Conservation (phyloP, 2,888 invertebrate genomes). For the Thera obeliscata region DNA sequence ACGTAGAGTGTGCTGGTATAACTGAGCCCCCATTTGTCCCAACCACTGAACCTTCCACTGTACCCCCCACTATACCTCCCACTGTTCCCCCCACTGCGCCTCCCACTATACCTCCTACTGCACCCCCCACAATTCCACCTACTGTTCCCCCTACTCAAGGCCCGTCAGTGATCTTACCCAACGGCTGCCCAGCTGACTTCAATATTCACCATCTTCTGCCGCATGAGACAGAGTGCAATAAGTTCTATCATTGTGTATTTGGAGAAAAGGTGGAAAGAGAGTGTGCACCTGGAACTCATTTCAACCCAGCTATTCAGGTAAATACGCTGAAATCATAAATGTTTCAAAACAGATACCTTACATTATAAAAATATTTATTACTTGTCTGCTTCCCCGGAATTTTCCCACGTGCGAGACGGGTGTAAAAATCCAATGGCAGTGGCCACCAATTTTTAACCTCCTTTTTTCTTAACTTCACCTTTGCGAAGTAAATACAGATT, state of each 20-base stretch:
- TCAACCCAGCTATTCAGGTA: slow-evolving; percentile 47
- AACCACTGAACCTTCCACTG: neutral
- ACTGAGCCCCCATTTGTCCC: neutral
- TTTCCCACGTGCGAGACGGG: no score
- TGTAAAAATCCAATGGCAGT: no score
- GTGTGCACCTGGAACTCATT: slow-evolving; percentile 44
- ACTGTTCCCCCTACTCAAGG: neutral
- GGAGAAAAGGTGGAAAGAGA: slow-evolving; percentile 47
- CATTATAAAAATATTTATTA: no score
- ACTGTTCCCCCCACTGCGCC: slow-evolving; percentile 6
- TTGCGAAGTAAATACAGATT: no score
- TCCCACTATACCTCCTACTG: slow-evolving; percentile 25
- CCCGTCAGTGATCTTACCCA: slow-evolving; percentile 18
- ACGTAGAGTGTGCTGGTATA: neutral
- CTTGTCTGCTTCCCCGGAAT: no score
- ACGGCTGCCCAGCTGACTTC: slow-evolving; percentile 40
- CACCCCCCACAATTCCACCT: neutral
- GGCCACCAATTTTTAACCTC: no score
- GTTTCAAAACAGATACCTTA: neutral
- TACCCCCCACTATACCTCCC: neutral
- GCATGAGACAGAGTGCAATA: slow-evolving; percentile 50
- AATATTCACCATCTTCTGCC: slow-evolving; percentile 49
- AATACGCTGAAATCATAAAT: neutral
- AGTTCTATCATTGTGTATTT: slow-evolving; percentile 54
- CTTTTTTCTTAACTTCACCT: no score